Percentiles rank a stretch among this genome's conserved stretches.
Conservation (phyloP, 1,140 invertebrate species). For the Drosophila nebulosa region DNA sequence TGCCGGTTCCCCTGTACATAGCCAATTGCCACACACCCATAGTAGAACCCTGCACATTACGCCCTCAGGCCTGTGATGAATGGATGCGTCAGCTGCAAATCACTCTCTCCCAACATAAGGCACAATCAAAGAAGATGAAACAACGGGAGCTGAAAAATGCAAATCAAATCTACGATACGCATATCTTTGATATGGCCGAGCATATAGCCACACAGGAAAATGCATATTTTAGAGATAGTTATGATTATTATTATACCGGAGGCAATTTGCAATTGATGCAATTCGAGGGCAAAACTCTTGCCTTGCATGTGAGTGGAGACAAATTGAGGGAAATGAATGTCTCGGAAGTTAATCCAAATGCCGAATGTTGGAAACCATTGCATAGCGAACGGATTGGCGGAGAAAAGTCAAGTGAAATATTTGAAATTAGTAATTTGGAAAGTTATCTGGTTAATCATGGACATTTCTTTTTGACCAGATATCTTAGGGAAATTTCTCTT, state of each 20-base stretch:
- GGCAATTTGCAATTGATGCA: slow-evolving; percentile 41
- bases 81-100: slow-evolving; percentile 10
- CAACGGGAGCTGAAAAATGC: slow-evolving; percentile 37
- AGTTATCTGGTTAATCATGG: slow-evolving; percentile 28
- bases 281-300: slow-evolving; percentile 15
- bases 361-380: slow-evolving; percentile 34
- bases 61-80: slow-evolving; percentile 12
- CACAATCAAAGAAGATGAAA: not conserved
- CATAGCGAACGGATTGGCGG: slow-evolving; percentile 3
- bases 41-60: slow-evolving; percentile 32
- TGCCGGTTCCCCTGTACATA: slow-evolving; percentile 48
- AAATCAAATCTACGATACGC: slow-evolving; percentile 10
- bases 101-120: not conserved
- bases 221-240: slow-evolving; percentile 50
- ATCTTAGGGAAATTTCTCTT: slow-evolving; percentile 43
- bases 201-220: slow-evolving; percentile 55
- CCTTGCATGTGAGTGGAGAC: slow-evolving; percentile 44
- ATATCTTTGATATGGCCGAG: slow-evolving; percentile 50
- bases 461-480: slow-evolving; percentile 37
- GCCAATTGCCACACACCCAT: slow-evolving; percentile 29
- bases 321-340: slow-evolving; percentile 35
- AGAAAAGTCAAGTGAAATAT: slow-evolving; percentile 47
- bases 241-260: slow-evolving; percentile 65
- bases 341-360: slow-evolving; percentile 31
- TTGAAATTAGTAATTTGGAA: slow-evolving; percentile 33